Evolutionary conservation across 2,888 invertebrate species (phyloP).

Genomic region (Cephus rjabovi): DNA sequence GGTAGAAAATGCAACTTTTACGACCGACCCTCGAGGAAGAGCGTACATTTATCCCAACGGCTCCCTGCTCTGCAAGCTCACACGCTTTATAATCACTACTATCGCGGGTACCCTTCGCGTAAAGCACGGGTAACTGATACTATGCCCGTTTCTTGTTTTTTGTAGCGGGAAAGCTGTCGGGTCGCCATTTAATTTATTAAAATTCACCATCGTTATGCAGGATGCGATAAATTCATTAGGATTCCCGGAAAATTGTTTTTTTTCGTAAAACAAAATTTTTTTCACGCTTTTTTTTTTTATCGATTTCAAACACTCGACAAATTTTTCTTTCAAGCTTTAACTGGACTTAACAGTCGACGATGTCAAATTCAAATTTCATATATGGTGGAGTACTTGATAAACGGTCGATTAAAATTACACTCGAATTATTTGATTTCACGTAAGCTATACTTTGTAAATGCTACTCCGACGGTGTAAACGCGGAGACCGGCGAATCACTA

Average conservation of each 20-base stretch:
- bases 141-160: neutral
- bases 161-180: too few species aligned
- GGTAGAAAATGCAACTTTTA: slow-evolving; percentile 46
- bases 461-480: neutral
- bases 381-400: neutral
- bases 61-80: neutral
- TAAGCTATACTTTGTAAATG: neutral
- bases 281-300: neutral
- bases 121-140: slow-evolving; percentile 45
- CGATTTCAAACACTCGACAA: neutral
- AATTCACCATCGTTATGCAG: neutral
- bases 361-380: neutral
- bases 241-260: neutral
- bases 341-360: neutral
- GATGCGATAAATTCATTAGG: neutral
- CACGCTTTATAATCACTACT: neutral
- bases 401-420: neutral
- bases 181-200: neutral
- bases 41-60: slow-evolving; percentile 42
- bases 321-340: neutral
- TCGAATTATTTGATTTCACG: neutral
- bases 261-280: neutral
- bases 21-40: slow-evolving; percentile 33
- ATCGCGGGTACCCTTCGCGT: neutral
- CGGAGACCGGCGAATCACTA: neutral